These are phyloP conservation scores for Arctia plantaginis DNA, from an alignment of 2,888 invertebrate species.

Conservation along the genomic window DNA sequence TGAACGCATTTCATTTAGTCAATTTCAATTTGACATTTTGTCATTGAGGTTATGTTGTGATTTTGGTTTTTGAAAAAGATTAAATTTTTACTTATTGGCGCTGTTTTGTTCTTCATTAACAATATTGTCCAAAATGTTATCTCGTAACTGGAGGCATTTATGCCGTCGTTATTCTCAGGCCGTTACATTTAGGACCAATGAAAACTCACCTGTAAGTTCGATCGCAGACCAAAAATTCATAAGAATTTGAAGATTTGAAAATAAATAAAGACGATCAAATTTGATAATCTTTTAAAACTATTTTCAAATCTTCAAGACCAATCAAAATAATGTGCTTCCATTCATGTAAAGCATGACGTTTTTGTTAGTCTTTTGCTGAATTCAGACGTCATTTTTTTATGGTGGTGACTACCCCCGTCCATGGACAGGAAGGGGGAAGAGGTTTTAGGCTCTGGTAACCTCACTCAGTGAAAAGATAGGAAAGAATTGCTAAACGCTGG, in stretches of 20 bases:
- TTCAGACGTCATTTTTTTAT: too few relatives aligned
- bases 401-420: too few relatives aligned
- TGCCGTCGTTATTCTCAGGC: slow-evolving; percentile 79
- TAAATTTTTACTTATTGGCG: slow-evolving; percentile 18
- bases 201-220: slow-evolving; percentile 74
- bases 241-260: neutral
- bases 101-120: slow-evolving; percentile 15
- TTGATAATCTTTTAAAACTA: too few relatives aligned
- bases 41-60: slow-evolving; percentile 59
- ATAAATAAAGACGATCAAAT: too few relatives aligned
- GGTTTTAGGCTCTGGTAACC: too few relatives aligned
- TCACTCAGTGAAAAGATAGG: too few relatives aligned
- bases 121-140: slow-evolving; percentile 65
- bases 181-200: slow-evolving; percentile 75
- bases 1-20: neutral
- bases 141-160: slow-evolving; percentile 73
- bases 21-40: slow-evolving; percentile 14
- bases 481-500: too few relatives aligned
- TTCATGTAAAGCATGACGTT: neutral
- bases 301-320: too few relatives aligned
- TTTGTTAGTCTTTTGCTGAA: too few relatives aligned
- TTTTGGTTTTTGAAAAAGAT: slow-evolving; percentile 16
- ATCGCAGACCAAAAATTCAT: neutral
- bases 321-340: too few relatives aligned
- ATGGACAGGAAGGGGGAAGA: too few relatives aligned